These are phyloP conservation scores for Mizuhopecten yessoensis DNA, from an alignment of 1,140 invertebrate species.

Conservation along the genomic window DNA sequence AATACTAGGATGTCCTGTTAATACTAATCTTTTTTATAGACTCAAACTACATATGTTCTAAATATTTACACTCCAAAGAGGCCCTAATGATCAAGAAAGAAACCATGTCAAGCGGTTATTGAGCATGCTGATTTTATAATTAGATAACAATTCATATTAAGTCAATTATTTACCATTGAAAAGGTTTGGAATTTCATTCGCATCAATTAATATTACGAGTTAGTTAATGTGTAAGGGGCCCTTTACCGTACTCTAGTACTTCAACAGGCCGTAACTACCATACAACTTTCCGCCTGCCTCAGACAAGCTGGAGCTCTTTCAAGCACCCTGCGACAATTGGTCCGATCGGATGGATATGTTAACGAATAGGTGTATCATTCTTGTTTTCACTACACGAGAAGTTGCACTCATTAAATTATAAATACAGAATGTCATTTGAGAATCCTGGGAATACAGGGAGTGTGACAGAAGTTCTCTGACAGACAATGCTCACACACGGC, in stretches of 20 bases:
- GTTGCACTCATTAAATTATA: conserved; percentile 39
- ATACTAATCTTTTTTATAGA: not conserved
- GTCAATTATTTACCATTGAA: conserved; percentile 35
- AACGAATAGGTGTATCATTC: conserved; percentile 38
- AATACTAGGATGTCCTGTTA: not conserved
- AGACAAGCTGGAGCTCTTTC: conserved; percentile 25
- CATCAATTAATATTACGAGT: conserved; percentile 23
- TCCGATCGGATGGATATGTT: conserved; percentile 16
- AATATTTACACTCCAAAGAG: not conserved
- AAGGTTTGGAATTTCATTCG: conserved; percentile 38
- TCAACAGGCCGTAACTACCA: not conserved
- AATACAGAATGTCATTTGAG: conserved; percentile 34
- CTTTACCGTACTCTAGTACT: not conserved
- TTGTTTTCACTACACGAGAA: not conserved
- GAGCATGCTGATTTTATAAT: not conserved
- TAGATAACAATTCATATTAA: conserved; percentile 40
- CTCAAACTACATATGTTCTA: not conserved
- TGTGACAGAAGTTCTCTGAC: not conserved
- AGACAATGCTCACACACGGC: not conserved
- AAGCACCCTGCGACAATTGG: conserved; percentile 31
- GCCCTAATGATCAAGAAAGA: not conserved
- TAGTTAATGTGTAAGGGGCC: not conserved
- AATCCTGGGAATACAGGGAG: conserved; percentile 1
- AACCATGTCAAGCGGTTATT: conserved; percentile 22
- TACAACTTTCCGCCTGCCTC: conserved; percentile 30